These are phyloP conservation scores for Melinaea marsaeus DNA, from an alignment of 2,888 invertebrate species.

Conservation along the genomic window DNA sequence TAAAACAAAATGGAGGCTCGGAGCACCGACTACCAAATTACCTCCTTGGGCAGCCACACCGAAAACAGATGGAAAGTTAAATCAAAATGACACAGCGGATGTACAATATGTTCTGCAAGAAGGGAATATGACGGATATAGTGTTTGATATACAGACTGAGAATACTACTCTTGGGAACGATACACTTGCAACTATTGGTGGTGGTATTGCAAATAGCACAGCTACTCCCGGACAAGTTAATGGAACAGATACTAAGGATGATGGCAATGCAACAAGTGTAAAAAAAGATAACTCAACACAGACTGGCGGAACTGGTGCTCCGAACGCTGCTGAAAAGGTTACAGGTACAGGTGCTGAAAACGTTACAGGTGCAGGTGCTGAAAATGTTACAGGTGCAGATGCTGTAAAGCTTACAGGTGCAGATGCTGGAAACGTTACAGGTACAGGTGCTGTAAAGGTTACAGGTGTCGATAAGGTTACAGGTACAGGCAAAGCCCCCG, in stretches of 20 bases:
- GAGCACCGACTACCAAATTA: constrained; percentile 48
- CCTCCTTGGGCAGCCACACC: constrained; percentile 47
- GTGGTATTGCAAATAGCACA: background rate
- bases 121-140: background rate
- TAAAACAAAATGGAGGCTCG: constrained; percentile 41
- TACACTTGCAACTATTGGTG: constrained; percentile 1
- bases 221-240: background rate
- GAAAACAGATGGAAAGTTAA: constrained; percentile 6
- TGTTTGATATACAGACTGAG: background rate
- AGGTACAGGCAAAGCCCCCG: no score
- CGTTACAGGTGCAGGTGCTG: no score
- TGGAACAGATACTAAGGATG: background rate
- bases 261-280: background rate
- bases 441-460: no score
- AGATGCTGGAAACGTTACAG: no score
- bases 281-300: background rate
- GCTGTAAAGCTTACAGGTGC: background rate
- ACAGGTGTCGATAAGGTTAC: no score
- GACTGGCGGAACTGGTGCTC: background rate
- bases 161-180: background rate
- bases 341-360: background rate
- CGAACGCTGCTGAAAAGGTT: background rate
- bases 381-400: no score
- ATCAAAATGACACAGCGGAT: background rate
- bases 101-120: background rate